Conservation (phyloP, 2,888 invertebrate genomes). For the Bembecia ichneumoniformis region DNA sequence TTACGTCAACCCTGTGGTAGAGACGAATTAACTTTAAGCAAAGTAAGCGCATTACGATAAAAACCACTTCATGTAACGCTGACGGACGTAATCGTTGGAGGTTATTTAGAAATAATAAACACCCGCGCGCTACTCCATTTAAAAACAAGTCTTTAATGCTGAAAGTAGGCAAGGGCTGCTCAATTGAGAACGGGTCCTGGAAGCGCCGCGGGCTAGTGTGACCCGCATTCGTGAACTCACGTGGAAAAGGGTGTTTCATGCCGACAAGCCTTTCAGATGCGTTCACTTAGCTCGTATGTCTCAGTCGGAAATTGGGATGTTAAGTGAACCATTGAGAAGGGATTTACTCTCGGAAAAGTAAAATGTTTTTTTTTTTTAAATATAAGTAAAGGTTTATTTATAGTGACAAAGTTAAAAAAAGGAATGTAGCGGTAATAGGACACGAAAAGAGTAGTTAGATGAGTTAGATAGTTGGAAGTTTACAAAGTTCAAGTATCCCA, state of each 20-base stretch:
- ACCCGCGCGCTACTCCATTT: not conserved
- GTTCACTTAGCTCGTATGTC: conserved; percentile 1
- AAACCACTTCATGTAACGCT: no score
- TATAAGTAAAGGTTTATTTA: not conserved
- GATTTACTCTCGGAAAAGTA: not conserved
- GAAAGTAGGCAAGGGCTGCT: not conserved
- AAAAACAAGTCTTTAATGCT: not conserved
- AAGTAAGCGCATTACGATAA: no score
- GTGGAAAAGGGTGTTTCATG: conserved; percentile 28
- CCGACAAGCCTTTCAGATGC: conserved; percentile 7
- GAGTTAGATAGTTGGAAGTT: no score
- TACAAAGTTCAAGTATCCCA: no score
- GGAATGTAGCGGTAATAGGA: no score
- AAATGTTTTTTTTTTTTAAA: not conserved
- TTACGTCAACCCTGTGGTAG: no score
- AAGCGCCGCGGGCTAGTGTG: conserved; percentile 5
- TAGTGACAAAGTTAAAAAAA: no score
- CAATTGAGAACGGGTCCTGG: conserved; percentile 8
- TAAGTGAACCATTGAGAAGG: conserved; percentile 5
- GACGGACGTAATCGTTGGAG: no score
- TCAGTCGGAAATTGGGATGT: conserved; percentile 8
- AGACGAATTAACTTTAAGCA: no score
- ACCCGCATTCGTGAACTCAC: conserved; percentile 22
- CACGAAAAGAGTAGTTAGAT: no score
- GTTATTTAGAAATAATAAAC: not conserved